Conservation (phyloP, 2,797 vertebrate species). For the Spinibarbus caldwelli region DNA sequence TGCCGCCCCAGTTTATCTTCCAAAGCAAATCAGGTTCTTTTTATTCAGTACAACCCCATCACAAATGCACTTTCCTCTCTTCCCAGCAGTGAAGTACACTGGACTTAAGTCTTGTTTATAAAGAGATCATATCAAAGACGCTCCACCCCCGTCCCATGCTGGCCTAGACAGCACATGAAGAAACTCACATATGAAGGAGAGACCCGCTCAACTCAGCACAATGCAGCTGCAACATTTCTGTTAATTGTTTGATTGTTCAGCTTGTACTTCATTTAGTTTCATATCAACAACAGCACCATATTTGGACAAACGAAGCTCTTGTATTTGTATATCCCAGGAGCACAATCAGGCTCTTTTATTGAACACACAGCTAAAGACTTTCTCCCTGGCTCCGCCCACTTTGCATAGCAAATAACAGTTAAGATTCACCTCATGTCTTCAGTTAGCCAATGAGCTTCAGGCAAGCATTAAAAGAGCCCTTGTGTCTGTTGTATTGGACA, state of each 20-base stretch:
- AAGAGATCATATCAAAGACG: slow-evolving; percentile 51
- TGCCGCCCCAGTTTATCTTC: slow-evolving; percentile 61
- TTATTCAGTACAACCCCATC: slow-evolving; percentile 61
- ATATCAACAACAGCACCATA: slow-evolving; percentile 15
- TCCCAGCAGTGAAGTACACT: slow-evolving; percentile 31
- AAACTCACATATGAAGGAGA: slow-evolving; percentile 3
- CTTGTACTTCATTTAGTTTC: slow-evolving; percentile 7
- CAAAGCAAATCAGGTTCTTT: slow-evolving; percentile 67
- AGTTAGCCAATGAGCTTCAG: background rate
- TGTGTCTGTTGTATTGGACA: background rate
- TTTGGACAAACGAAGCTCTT: slow-evolving; percentile 4
- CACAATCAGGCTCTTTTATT: background rate
- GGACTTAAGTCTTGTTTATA: slow-evolving; percentile 49
- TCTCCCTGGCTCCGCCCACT: background rate
- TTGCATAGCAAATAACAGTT: slow-evolving; percentile 2
- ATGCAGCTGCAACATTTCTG: background rate
- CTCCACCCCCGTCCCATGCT: slow-evolving; percentile 20
- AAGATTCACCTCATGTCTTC: background rate
- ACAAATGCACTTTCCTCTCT: slow-evolving; percentile 66
- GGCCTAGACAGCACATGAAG: background rate
- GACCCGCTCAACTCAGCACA: background rate
- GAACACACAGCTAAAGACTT: background rate
- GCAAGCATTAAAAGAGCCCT: slow-evolving; percentile 2
- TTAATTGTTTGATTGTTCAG: slow-evolving; percentile 9
- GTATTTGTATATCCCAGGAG: background rate